These are phyloP conservation scores for Eulithis prunata DNA, from an alignment of 2,888 invertebrate species.

Conservation along the genomic window DNA sequence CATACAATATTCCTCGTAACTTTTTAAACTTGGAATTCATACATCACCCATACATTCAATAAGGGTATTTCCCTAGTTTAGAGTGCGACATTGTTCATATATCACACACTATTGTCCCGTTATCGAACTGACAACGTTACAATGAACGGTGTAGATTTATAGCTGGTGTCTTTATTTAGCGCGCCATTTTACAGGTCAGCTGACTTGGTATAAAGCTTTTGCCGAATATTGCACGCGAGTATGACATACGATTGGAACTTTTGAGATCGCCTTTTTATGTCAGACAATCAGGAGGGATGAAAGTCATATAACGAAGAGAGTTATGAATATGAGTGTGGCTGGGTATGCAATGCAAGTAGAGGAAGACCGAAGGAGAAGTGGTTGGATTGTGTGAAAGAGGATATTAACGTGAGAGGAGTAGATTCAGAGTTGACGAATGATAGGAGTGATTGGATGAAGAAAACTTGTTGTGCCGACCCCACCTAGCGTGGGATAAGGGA, in stretches of 20 bases:
- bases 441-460: too few species aligned
- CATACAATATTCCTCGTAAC: too few species aligned
- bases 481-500: too few species aligned
- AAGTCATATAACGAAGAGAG: too few species aligned
- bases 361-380: too few species aligned
- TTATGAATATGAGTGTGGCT: too few species aligned
- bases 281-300: too few species aligned
- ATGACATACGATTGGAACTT: neutral
- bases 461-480: too few species aligned
- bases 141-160: conserved; percentile 43
- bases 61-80: conserved; percentile 51
- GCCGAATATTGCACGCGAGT: conserved; percentile 14
- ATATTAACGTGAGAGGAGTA: too few species aligned
- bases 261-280: neutral
- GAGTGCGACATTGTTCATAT: conserved; percentile 53
- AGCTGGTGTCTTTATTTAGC: conserved; percentile 48
- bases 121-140: conserved; percentile 59
- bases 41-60: conserved; percentile 52
- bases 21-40: conserved; percentile 10
- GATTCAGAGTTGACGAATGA: too few species aligned
- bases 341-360: too few species aligned
- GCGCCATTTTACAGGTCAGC: conserved; percentile 46
- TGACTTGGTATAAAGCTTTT: conserved; percentile 29
- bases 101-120: conserved; percentile 58
- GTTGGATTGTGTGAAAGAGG: too few species aligned